Evolutionary conservation across 2,888 invertebrate genomes (phyloP), one percentile per base, ranked within the genome.

Genomic region (Brachylomia viminalis): DNA sequence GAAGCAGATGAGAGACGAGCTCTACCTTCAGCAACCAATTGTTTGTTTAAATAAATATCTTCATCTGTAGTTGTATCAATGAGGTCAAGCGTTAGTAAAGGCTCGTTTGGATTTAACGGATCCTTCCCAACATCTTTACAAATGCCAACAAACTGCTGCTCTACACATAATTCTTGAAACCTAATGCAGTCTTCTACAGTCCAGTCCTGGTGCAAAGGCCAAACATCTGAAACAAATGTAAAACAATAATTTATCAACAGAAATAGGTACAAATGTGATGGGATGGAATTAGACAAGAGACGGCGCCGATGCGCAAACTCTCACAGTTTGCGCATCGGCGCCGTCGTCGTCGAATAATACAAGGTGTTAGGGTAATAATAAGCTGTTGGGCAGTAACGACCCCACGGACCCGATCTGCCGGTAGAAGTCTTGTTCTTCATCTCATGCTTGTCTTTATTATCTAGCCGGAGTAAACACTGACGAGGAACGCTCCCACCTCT

Each of bases 101-200:
- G 97, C 78, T 98, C 97, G 15, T 93, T 97, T 10, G 97, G 97
- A 82, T 97, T 97, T 47, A 97, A 90, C 33, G 97, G 97, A 88
- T 98, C 98, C 62, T 95, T 95, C 75, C 97, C 97, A 15, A 97
- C 97, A 33, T 97, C 97, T 82, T 97, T 97, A 70, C 98, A 97
- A 67, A 97, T 92, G 0, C 98, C 98, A 23, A 98, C 98, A 83
- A 98, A 98, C 71, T 97, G 96, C 87, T 97, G 97, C 54, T 97
- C 97, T 54, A 97, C 97, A 11, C 98, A 98, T 81, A 98, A 90
- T 85, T 98, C 96, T 88, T 98, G 97, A 91, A 98, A 98, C 78
- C 97, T 95, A 71, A 98, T 94, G 88, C 98, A 98, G 92, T 98
- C 98, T 86, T 98, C 97, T 85, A 98, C 97, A 0, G 97, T 96